phyloP scores from a whole-genome alignment of 1,140 invertebrate genomes.

The Zaprionus davidi region DNA sequence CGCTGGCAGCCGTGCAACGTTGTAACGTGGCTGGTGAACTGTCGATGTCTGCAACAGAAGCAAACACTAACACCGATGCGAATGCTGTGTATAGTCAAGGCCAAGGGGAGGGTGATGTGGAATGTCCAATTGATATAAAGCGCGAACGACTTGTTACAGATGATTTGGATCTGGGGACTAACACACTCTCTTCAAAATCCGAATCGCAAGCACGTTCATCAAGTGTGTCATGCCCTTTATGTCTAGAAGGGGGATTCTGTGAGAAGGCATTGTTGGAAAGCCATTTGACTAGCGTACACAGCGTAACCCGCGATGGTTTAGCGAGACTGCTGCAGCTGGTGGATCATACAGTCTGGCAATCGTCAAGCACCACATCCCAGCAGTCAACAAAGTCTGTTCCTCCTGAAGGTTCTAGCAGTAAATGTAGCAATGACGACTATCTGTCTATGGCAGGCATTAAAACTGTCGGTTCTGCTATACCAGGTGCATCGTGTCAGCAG shows the following conservation, averaged over 20 bases:
- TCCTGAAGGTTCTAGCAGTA: neutral
- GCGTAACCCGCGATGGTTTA: conserved; percentile 96
- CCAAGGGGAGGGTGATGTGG: conserved; percentile 11
- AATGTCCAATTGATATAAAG: conserved; percentile 56
- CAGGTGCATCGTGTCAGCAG: conserved; percentile 80
- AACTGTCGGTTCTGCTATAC: conserved; percentile 23
- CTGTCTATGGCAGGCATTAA: neutral
- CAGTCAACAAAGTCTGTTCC: neutral
- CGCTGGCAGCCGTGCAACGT: conserved; percentile 70
- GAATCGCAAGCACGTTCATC: neutral
- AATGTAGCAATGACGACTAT: conserved; percentile 5
- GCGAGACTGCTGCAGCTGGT: conserved; percentile 94
- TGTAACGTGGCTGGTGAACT: conserved; percentile 28
- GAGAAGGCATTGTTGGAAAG: conserved; percentile 92
- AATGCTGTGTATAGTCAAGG: neutral
- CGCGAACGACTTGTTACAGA: conserved; percentile 52
- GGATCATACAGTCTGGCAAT: conserved; percentile 93
- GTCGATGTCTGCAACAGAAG: conserved; percentile 10
- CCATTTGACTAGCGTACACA: conserved; percentile 97
- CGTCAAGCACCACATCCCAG: conserved; percentile 84
- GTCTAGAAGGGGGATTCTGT: conserved; percentile 92
- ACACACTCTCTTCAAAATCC: neutral
- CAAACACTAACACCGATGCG: neutral
- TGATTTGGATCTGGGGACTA: conserved; percentile 23
- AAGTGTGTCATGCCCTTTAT: conserved; percentile 91